Percentiles rank a stretch among this genome's conserved stretches.
phyloP scores from a whole-genome alignment of 2,888 invertebrate genomes.

The Lasioglossum villosulum region DNA sequence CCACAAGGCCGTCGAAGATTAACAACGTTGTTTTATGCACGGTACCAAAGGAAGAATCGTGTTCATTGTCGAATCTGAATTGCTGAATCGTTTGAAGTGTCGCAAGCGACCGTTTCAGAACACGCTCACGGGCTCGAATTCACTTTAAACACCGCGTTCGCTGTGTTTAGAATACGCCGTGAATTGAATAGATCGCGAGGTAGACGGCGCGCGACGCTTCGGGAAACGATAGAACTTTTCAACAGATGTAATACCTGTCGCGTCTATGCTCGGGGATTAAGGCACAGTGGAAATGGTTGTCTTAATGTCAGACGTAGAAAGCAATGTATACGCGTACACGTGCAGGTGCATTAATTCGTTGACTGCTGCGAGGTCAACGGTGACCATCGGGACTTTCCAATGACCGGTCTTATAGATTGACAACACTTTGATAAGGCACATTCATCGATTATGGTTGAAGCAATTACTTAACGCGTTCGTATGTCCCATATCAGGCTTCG shows the following conservation, averaged over 20 bases:
- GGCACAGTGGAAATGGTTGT: slow-evolving; percentile 20
- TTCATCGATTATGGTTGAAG: background rate
- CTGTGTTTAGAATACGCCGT: background rate
- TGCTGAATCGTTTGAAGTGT: slow-evolving; percentile 8
- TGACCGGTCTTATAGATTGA: background rate
- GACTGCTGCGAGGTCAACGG: slow-evolving; percentile 5
- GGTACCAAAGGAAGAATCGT: slow-evolving; percentile 4
- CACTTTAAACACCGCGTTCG: slow-evolving; percentile 9
- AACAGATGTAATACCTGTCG: slow-evolving; percentile 16
- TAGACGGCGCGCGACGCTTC: background rate
- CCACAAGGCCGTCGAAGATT: slow-evolving; percentile 8
- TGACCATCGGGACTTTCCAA: slow-evolving; percentile 8
- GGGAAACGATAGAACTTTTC: background rate
- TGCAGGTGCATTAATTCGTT: slow-evolving; percentile 4
- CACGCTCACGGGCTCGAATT: background rate
- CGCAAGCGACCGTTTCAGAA: background rate
- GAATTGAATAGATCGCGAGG: background rate
- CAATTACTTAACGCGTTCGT: too few relatives aligned
- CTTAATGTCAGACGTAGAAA: slow-evolving; percentile 23
- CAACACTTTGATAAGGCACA: background rate
- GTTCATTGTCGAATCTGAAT: slow-evolving; percentile 16
- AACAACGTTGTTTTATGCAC: slow-evolving; percentile 9
- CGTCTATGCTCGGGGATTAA: background rate
- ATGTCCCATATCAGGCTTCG: too few relatives aligned
- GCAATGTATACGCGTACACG: background rate